Percentiles rank a stretch among this genome's conserved stretches.
Evolutionary conservation across 1,140 invertebrate species (phyloP).

Genomic region (Tetramorium parvispinum): DNA sequence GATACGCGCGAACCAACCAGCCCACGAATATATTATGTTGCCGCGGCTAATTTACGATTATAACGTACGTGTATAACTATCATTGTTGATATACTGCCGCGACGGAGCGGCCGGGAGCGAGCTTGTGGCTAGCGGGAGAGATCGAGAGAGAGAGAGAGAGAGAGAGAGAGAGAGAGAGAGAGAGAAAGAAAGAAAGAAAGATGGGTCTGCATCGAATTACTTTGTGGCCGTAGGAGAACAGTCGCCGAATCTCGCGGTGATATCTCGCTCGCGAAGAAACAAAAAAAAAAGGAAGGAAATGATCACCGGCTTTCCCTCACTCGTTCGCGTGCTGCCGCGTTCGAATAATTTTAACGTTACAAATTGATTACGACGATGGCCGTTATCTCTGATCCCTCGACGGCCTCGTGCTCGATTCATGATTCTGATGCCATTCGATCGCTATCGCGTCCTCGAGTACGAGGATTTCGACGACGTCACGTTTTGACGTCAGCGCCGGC

Average conservation of each 20-base stretch:
- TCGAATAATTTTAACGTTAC: background rate
- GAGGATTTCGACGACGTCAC: background rate
- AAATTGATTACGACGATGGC: slow-evolving; percentile 19
- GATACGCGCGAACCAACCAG: slow-evolving; percentile 85
- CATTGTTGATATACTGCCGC: slow-evolving; percentile 86
- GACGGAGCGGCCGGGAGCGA: slow-evolving; percentile 71
- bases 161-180: background rate
- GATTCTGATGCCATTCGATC: background rate
- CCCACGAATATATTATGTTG: slow-evolving; percentile 86
- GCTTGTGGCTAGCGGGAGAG: slow-evolving; percentile 55
- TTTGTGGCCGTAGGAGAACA: slow-evolving; percentile 32
- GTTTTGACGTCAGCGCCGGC: background rate
- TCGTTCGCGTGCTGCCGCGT: background rate
- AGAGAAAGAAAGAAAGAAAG: background rate
- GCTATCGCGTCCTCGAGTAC: background rate
- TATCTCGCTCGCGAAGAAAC: slow-evolving; percentile 30
- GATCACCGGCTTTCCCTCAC: background rate
- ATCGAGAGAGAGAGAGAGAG: slow-evolving; percentile 26
- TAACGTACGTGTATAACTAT: slow-evolving; percentile 87
- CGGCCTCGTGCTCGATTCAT: background rate
- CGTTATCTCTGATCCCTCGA: slow-evolving; percentile 10
- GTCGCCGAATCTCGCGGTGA: slow-evolving; percentile 50
- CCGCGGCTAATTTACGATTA: slow-evolving; percentile 86
- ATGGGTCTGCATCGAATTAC: slow-evolving; percentile 65
- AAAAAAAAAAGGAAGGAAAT: background rate